phyloP scores from a whole-genome alignment of 2,113 vertebrate species.

The Pseudopodoces humilis region DNA sequence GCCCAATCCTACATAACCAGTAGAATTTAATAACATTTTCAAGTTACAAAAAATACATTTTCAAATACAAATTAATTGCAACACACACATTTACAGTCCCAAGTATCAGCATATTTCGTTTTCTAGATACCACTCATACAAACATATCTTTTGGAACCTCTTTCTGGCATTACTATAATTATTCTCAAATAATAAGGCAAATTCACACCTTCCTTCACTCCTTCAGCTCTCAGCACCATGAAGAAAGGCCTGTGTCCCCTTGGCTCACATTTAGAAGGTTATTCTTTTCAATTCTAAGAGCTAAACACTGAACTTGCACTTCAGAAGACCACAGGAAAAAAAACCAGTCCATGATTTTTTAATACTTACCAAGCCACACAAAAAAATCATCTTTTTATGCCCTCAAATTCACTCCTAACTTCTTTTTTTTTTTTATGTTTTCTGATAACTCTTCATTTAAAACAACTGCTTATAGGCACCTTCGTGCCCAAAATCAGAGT shows the following conservation, averaged over 20 bases:
- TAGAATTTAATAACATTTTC: fast-evolving
- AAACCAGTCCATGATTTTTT: fast-evolving
- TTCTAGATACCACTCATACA: neutral
- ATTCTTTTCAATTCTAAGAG: neutral
- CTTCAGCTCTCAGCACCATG: neutral
- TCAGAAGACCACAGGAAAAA: neutral
- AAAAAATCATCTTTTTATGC: fast-evolving
- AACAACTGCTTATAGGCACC: fast-evolving
- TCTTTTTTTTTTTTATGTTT: neutral
- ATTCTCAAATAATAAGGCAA: neutral
- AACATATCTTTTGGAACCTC: neutral
- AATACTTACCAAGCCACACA: neutral
- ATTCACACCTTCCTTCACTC: neutral
- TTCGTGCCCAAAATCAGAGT: fast-evolving
- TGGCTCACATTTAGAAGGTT: neutral
- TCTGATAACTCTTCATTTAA: neutral
- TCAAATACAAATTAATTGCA: neutral
- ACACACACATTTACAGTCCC: fast-evolving
- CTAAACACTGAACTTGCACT: neutral
- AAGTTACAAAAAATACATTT: neutral
- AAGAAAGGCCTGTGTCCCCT: fast-evolving
- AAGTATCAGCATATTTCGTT: fast-evolving
- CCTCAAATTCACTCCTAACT: neutral
- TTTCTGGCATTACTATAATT: neutral
- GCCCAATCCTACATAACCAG: neutral